These are phyloP conservation scores for Sinocyclocheilus grahami DNA, from an alignment of 2,113 vertebrate species.

Conservation along the genomic window DNA sequence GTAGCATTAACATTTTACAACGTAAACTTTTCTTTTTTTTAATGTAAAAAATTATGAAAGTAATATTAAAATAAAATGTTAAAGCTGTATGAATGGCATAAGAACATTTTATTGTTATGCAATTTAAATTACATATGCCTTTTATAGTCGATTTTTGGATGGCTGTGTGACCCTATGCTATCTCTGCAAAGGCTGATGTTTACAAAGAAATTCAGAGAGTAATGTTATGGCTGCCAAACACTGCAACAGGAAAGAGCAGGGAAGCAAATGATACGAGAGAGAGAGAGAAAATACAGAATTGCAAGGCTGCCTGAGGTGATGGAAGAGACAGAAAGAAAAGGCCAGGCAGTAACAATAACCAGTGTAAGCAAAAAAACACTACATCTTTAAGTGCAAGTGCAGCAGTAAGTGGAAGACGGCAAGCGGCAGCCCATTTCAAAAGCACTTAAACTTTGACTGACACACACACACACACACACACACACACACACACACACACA, in stretches of 20 bases:
- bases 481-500: conserved; percentile 13
- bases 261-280: background rate
- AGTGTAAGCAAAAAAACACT: background rate
- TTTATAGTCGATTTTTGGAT: background rate
- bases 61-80: no score
- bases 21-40: no score
- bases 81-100: no score
- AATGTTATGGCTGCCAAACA: background rate
- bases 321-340: conserved; percentile 25
- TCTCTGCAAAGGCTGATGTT: background rate
- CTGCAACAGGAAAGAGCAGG: background rate
- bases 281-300: background rate
- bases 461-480: conserved; percentile 18
- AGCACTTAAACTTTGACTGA: conserved; percentile 37
- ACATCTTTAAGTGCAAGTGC: conserved; percentile 27
- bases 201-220: no score
- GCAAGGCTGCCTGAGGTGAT: background rate
- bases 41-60: no score
- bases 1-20: no score
- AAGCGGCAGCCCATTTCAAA: background rate
- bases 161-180: background rate
- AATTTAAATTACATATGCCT: background rate
- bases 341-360: background rate
- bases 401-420: conserved; percentile 18
- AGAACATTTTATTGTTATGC: background rate